A percentile compares a stretch with the other conserved stretches of the same genome.
phyloP scores from a whole-genome alignment of 2,797 vertebrate genomes.

The Pelobates cultripes region DNA sequence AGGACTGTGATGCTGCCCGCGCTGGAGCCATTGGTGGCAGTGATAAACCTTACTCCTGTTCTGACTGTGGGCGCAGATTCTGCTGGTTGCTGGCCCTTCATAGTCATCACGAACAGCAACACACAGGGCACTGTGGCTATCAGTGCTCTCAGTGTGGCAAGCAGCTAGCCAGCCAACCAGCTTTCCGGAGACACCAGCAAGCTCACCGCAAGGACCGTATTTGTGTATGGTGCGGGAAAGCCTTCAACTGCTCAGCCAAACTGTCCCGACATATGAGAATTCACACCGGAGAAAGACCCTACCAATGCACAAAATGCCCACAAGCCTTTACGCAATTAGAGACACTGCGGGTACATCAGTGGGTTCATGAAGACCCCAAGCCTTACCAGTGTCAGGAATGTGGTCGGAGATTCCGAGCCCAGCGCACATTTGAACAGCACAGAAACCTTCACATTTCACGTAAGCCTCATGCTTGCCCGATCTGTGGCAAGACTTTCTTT shows the following conservation, averaged over 20 bases:
- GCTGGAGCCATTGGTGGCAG: conserved; percentile 23
- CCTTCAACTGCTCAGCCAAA: conserved; percentile 79
- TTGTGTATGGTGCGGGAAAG: conserved; percentile 77
- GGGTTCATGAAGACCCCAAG: conserved; percentile 65
- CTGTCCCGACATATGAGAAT: conserved; percentile 78
- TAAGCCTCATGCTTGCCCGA: conserved; percentile 69
- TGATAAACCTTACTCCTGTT: conserved; percentile 27
- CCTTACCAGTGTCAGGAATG: conserved; percentile 74
- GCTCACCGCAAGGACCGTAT: conserved; percentile 64
- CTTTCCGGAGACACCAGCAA: conserved; percentile 74
- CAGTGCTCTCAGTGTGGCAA: conserved; percentile 63
- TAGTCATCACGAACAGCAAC: conserved; percentile 43
- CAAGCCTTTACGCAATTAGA: conserved; percentile 78
- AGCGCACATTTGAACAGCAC: conserved; percentile 69
- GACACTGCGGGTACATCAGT: conserved; percentile 76
- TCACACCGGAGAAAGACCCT: conserved; percentile 79
- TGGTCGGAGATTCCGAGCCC: conserved; percentile 66
- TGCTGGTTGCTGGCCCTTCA: conserved; percentile 40
- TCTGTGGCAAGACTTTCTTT: conserved; percentile 71
- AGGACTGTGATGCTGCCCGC: conserved; percentile 23
- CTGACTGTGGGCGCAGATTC: conserved; percentile 45
- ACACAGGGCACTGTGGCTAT: conserved; percentile 42
- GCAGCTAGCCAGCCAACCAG: conserved; percentile 73
- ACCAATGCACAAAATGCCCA: conserved; percentile 77
- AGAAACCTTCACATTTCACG: conserved; percentile 43